Base-by-base conservation (phyloP, 2,888 invertebrate species). In the Scaptomyza polygonia region DNA sequence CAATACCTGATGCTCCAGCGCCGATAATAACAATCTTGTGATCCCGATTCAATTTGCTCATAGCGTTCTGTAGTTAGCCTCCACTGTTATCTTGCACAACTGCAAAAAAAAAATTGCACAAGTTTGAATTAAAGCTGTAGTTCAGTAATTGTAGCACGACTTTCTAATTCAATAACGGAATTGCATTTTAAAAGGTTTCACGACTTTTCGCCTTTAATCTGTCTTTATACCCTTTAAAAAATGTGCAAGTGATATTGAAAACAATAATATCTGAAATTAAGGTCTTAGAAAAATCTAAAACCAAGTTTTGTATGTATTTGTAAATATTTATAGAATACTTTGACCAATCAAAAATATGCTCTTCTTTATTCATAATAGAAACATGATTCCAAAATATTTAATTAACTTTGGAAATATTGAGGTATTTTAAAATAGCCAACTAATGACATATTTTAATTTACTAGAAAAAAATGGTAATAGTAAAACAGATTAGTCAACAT, bases 1-100 rank as follows among this genome's bases (percentile, higher is more conserved):
- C 92, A 45, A 92, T 90, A 6, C 92, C 92, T 27, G 92, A 89
- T 27, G 91, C 89, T 25, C 92, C 92, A 12, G 92, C 90, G 11
- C 92, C 92, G 42, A 92, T 80, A 21, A 92, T 78, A 2, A 92
- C 86, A 55, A 92, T 91, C 76, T 89, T 91, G 25, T 70, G 64
- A 55, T 86, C 77, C 54, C 65, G 68, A 45, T 82, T 69, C 43
- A 74, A 51, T 29, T 58, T 63, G 36, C 67, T 85, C 87, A 87
- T 81, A 18, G 58, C 77, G 39, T 16, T 12, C 14, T 42, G 40
- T 32, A 29, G 1, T 52, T 25, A 12, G 7, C 2, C 34, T 34
- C 14, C 27, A 30, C 11, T 18, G 11, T 6, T 9, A 14, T 47
- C 11, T 27, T 14, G 34, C 12, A 55, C 34, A 56, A 44, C 65